Evolutionary conservation across 1,140 invertebrate species (phyloP).

Genomic region (Zaprionus tsacasi): DNA sequence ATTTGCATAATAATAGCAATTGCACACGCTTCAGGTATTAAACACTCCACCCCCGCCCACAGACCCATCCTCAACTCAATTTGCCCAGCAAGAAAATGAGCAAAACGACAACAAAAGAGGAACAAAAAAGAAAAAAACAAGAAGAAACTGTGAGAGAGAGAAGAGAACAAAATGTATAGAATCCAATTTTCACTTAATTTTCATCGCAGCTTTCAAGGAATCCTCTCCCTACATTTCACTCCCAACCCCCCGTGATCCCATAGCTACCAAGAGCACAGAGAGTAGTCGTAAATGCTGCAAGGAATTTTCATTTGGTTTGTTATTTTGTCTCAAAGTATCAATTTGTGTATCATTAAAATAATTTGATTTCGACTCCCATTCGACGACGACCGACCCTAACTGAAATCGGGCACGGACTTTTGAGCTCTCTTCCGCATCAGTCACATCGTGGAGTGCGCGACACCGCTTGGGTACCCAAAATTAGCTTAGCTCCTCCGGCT

Average conservation of each 20-base stretch:
- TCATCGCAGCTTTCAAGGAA: constrained; percentile 50
- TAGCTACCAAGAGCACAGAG: constrained; percentile 49
- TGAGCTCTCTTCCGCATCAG: background rate
- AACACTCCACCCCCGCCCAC: constrained; percentile 33
- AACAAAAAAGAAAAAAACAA: constrained; percentile 9
- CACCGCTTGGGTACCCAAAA: constrained; percentile 32
- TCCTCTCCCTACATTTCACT: constrained; percentile 22
- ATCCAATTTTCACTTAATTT: constrained; percentile 81
- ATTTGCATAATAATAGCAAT: constrained; percentile 82
- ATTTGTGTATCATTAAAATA: constrained; percentile 83
- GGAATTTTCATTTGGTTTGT: constrained; percentile 80
- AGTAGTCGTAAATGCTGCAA: constrained; percentile 60
- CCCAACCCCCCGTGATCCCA: background rate
- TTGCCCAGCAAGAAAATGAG: constrained; percentile 54
- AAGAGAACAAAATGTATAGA: constrained; percentile 58
- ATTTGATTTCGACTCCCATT: constrained; percentile 76
- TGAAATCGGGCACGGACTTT: constrained; percentile 28
- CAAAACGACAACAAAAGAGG: constrained; percentile 21
- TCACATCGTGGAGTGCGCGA: background rate
- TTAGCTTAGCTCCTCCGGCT: constrained; percentile 49
- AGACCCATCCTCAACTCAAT: constrained; percentile 49
- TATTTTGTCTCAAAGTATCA: constrained; percentile 81
- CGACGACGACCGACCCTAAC: constrained; percentile 36
- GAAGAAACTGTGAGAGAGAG: background rate
- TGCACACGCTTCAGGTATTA: constrained; percentile 79